Percentiles rank a stretch among this genome's conserved stretches.
phyloP scores from a whole-genome alignment of 1,140 invertebrate genomes.

The Calosoma granatense region DNA sequence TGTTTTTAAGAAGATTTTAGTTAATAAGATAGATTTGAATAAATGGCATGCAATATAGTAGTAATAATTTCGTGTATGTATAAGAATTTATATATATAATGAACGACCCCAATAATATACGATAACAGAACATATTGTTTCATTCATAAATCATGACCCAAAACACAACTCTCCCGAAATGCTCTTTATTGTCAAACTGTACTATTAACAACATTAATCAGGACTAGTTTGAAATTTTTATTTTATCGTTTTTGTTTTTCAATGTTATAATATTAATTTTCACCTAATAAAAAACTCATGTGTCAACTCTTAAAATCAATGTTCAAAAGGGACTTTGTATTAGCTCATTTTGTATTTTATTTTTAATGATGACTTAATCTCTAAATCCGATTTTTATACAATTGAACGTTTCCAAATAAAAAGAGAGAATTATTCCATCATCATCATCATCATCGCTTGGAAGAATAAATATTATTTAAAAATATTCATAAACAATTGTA shows the following conservation, averaged over 20 bases:
- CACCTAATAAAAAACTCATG: conserved; percentile 31
- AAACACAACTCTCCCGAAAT: conserved; percentile 28
- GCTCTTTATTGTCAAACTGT: conserved; percentile 32
- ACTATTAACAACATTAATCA: conserved; percentile 32
- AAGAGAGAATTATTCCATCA: too few species aligned
- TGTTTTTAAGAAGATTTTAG: too few species aligned
- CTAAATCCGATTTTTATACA: conserved; percentile 27
- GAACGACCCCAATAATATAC: too few species aligned
- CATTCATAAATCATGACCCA: too few species aligned
- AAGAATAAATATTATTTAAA: conserved; percentile 18
- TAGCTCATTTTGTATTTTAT: conserved; percentile 24
- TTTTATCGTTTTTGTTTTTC: conserved; percentile 34
- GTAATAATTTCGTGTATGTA: too few species aligned
- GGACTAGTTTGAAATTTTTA: conserved; percentile 33
- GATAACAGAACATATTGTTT: too few species aligned
- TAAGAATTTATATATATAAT: too few species aligned
- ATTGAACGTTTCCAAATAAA: conserved; percentile 29
- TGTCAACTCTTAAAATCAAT: conserved; percentile 29
- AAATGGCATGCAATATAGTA: too few species aligned
- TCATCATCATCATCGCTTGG: conserved; percentile 16
- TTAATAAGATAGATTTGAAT: too few species aligned
- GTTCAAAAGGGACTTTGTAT: conserved; percentile 25
- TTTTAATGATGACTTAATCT: conserved; percentile 13
- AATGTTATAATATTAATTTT: conserved; percentile 32
- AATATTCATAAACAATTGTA: neutral